Base-by-base conservation (phyloP, 2,113 vertebrate species). In the Andinoacara biseriatus region DNA sequence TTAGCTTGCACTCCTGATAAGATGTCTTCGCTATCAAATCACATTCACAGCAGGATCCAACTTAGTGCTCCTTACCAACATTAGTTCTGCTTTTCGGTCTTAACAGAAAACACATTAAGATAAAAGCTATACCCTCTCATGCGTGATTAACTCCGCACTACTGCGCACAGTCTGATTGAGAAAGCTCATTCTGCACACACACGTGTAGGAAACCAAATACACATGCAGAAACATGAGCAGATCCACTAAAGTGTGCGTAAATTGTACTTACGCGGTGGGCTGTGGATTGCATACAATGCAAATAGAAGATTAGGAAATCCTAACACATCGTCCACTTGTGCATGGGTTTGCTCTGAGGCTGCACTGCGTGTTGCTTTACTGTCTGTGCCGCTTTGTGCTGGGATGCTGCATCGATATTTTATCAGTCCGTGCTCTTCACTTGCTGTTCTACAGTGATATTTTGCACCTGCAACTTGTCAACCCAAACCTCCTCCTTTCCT, bases 21-120 rank as follows among this genome's bases (percentile, higher is more conserved):
- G 82, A 90, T 82, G 72, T 74, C 76, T 60, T 85, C 79, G 46
- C 56, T n/a, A 78, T 90, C 83, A 88, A 91, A 92, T 91, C 80
- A 80, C 82, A 74, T 80, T 93, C 87, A 87, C 92, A 90, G 85
- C 88, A 87, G 92, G 86, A 83, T 81, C 78, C 60, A 13, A 67
- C 76, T 83, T 40, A 78, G 87, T 76, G 24, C 87, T 76, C 84
- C 79, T 80, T 35, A 40, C 72, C 49, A 58, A 65, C 74, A 67
- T 75, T 33, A 82, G 75, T 49, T 38, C 67, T 72, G 43, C 52
- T 67, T 67, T 43, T 22, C 49, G 76, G 87, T 63, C 61, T 89
- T 76, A 54, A 75, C 52, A 81, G 78, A 88, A 86, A 91, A 82
- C 87, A 63, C 78, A 78, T 82, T 75, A 74, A 56, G 80, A 85